Evolutionary conservation across 2,113 vertebrate genomes (phyloP).

Genomic region (Cheilinus undulatus): DNA sequence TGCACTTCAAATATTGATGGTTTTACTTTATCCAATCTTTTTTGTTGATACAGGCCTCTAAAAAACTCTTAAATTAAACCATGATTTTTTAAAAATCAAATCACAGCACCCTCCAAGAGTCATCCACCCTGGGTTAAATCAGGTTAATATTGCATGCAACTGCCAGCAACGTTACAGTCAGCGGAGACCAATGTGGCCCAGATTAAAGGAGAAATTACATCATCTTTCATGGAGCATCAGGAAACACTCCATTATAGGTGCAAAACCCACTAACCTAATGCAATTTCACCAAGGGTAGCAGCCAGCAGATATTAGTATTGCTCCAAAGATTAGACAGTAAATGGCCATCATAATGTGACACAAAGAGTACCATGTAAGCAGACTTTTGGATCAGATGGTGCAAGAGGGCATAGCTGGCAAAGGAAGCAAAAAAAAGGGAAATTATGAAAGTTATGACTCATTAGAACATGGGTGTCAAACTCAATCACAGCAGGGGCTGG

Average conservation of each 20-base stretch:
- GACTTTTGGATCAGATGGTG: background rate
- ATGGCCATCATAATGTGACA: constrained; percentile 15
- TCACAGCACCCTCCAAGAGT: background rate
- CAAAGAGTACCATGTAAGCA: background rate
- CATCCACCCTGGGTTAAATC: background rate
- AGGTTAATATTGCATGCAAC: background rate
- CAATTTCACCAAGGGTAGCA: constrained; percentile 29
- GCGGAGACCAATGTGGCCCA: constrained; percentile 3
- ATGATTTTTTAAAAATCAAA: no score
- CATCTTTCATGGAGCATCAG: constrained; percentile 34
- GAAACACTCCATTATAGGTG: constrained; percentile 26
- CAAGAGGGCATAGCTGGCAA: background rate
- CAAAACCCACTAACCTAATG: constrained; percentile 28
- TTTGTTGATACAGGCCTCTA: no score
- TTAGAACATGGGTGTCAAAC: no score
- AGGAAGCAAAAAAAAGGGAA: no score
- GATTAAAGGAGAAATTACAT: constrained; percentile 36
- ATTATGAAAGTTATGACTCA: no score
- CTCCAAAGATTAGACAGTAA: constrained; percentile 2
- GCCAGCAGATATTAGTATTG: constrained; percentile 20
- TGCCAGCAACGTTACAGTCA: background rate
- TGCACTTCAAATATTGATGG: no score
- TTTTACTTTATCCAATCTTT: no score
- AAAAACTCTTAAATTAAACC: no score
- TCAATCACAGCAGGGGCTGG: no score